phyloP scores from a whole-genome alignment of 2,797 vertebrate genomes.

The Selene dorsalis region DNA sequence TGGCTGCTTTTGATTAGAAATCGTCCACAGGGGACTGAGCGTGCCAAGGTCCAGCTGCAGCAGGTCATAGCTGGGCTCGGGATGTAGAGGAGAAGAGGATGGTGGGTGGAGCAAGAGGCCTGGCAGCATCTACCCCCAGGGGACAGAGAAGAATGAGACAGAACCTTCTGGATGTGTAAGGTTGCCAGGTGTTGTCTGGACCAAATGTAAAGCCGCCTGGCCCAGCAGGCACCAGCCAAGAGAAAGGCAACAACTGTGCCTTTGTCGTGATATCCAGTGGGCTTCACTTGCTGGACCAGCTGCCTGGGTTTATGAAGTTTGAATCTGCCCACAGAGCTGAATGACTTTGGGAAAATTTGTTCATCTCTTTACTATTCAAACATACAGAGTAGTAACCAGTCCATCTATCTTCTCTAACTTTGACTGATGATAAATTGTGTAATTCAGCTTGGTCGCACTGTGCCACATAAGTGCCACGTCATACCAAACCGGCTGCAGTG shows the following conservation, averaged over 20 bases:
- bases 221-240: constrained; percentile 17
- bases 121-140: constrained; percentile 48
- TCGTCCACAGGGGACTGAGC: constrained; percentile 50
- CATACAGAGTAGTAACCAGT: constrained; percentile 5
- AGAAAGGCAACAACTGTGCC: constrained; percentile 29
- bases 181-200: constrained; percentile 71
- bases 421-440: constrained; percentile 40
- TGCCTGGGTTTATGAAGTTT: constrained; percentile 37
- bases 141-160: constrained; percentile 52
- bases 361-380: constrained; percentile 23
- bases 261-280: constrained; percentile 47
- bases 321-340: constrained; percentile 29
- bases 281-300: constrained; percentile 22
- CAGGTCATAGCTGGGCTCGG: constrained; percentile 31
- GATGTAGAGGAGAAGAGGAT: not conserved
- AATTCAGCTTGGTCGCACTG: constrained; percentile 53
- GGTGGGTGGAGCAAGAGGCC: constrained; percentile 16
- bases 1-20: constrained; percentile 70
- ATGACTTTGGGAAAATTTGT: constrained; percentile 26
- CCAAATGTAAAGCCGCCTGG: constrained; percentile 37
- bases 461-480: constrained; percentile 64
- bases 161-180: constrained; percentile 61
- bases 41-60: constrained; percentile 64
- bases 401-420: constrained; percentile 7
- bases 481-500: constrained; percentile 58